Evolutionary conservation across 2,113 vertebrate genomes (phyloP).

Genomic region (Stercorarius parasiticus): DNA sequence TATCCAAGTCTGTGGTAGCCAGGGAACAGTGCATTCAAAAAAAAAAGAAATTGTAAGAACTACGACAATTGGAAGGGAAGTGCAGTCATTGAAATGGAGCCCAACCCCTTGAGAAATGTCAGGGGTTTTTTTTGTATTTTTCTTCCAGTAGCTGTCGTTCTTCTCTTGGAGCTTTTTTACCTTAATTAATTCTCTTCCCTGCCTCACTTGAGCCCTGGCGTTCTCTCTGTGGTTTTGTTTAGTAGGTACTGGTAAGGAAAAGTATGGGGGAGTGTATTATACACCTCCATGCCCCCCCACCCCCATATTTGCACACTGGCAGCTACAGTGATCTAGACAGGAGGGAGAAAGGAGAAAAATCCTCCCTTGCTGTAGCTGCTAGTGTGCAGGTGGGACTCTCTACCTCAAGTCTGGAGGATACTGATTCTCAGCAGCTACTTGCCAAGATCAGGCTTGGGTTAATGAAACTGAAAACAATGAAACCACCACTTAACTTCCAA

Average conservation of each 20-base stretch:
- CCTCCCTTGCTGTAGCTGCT: neutral
- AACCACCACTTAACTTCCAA: neutral
- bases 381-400: neutral
- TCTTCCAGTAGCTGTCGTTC: neutral
- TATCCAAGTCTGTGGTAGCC: neutral
- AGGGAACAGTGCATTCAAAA: neutral
- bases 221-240: neutral
- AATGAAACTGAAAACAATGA: neutral
- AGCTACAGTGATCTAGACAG: neutral
- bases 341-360: neutral
- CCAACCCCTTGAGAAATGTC: neutral
- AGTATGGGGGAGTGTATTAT: neutral
- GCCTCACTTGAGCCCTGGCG: neutral
- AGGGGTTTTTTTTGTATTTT: neutral
- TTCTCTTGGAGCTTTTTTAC: neutral
- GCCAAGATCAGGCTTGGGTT: neutral
- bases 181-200: neutral
- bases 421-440: neutral
- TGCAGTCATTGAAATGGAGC: neutral
- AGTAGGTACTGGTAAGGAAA: neutral
- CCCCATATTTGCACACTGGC: neutral
- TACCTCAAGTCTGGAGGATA: neutral
- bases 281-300: neutral
- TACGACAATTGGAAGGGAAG: neutral
- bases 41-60: neutral